A percentile compares a stretch with the other conserved stretches of the same genome.
phyloP scores from a whole-genome alignment of 1,140 invertebrate species.

The Temnothorax nylanderi region DNA sequence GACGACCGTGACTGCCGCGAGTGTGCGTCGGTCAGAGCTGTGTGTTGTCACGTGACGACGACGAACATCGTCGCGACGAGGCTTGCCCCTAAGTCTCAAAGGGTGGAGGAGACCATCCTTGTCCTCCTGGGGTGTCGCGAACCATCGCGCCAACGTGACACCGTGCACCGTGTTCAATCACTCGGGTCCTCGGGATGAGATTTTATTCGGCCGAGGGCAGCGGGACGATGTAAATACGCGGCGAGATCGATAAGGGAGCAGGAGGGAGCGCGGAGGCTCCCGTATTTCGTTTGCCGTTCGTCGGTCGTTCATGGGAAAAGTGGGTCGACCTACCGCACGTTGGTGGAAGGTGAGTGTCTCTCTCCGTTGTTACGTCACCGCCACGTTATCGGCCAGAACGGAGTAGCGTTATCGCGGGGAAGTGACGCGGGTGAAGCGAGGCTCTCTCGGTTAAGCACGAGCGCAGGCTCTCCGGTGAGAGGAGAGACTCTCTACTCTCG shows the following conservation, averaged over 20 bases:
- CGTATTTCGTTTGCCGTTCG: neutral
- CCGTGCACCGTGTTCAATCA: neutral
- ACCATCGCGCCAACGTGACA: neutral
- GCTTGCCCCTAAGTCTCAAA: neutral
- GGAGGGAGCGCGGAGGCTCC: neutral
- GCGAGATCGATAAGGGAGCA: slow-evolving; percentile 29
- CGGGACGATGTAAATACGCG: slow-evolving; percentile 8
- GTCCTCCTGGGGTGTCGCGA: neutral
- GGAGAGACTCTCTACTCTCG: neutral
- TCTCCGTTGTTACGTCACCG: slow-evolving; percentile 37
- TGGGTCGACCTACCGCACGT: slow-evolving; percentile 58
- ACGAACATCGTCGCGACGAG: neutral
- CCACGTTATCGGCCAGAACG: slow-evolving; percentile 26
- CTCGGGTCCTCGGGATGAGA: neutral
- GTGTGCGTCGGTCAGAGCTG: slow-evolving; percentile 14
- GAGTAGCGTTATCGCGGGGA: slow-evolving; percentile 35
- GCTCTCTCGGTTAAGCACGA: neutral
- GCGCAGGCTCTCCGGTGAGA: neutral
- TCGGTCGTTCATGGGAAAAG: slow-evolving; percentile 38
- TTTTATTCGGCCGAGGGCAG: neutral
- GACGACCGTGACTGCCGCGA: slow-evolving; percentile 27
- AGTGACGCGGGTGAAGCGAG: no score
- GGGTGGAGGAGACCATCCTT: slow-evolving; percentile 16
- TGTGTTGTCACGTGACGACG: slow-evolving; percentile 62
- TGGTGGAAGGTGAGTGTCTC: slow-evolving; percentile 54